A percentile compares a stretch with the other conserved stretches of the same genome.
phyloP scores from a whole-genome alignment of 2,797 vertebrate genomes.

The Petrocephalus schoutedeni region DNA sequence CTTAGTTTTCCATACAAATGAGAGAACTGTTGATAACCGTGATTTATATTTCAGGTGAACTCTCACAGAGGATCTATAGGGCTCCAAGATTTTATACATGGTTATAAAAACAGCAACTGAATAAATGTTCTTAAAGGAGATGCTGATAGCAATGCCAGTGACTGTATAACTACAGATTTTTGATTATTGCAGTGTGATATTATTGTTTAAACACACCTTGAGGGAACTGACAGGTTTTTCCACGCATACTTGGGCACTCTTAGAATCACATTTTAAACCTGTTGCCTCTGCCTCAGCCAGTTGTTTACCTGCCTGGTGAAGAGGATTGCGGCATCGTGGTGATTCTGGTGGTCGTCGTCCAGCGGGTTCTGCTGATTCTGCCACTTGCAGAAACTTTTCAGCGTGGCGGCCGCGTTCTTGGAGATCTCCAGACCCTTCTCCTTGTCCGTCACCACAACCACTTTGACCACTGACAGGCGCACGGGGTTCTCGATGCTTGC shows the following conservation, averaged over 20 bases:
- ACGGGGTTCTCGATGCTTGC: slow-evolving; percentile 97
- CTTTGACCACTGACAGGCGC: slow-evolving; percentile 84
- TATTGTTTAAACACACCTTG: not conserved
- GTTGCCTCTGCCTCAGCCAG: not conserved
- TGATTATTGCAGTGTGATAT: not conserved
- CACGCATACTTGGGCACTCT: not conserved
- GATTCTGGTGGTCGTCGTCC: slow-evolving; percentile 82
- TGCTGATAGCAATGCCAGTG: not conserved
- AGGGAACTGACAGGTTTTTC: not conserved
- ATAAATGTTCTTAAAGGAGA: not conserved
- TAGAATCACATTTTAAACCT: not conserved
- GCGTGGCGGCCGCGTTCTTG: slow-evolving; percentile 87
- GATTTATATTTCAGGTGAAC: slow-evolving; percentile 1
- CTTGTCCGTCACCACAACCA: slow-evolving; percentile 70
- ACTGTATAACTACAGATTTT: not conserved
- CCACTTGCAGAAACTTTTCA: slow-evolving; percentile 98
- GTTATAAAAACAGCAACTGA: not conserved
- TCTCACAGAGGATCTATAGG: not conserved
- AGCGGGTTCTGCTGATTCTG: slow-evolving; percentile 91
- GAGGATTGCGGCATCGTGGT: slow-evolving; percentile 93
- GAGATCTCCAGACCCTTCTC: slow-evolving; percentile 82
- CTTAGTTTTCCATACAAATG: not conserved
- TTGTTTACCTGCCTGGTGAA: slow-evolving; percentile 94
- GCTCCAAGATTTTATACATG: not conserved
- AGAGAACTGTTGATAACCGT: not conserved